Percentiles rank a stretch among this genome's conserved stretches.
phyloP scores from a whole-genome alignment of 2,113 vertebrate species.

The Caretta caretta region DNA sequence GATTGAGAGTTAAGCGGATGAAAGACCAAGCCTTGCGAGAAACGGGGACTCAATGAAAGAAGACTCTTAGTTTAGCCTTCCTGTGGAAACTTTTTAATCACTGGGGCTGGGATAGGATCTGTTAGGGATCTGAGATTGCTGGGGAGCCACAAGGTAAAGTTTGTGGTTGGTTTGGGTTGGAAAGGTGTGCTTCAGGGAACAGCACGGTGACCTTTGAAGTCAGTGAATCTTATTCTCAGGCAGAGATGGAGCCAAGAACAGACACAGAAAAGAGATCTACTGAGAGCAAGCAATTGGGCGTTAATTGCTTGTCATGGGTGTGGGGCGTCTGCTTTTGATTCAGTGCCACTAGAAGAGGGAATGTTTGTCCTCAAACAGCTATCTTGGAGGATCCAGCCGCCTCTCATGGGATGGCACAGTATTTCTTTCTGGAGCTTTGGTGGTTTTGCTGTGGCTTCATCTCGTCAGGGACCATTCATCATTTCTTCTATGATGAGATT shows the following conservation, averaged over 20 bases:
- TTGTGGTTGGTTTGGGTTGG: background rate
- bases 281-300: background rate
- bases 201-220: background rate
- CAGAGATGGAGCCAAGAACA: background rate
- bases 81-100: background rate
- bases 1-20: background rate
- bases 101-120: background rate
- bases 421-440: conserved; percentile 7
- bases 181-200: background rate
- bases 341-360: background rate
- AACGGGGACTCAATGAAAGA: background rate
- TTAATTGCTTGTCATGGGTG: background rate
- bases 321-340: background rate
- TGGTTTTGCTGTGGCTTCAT: conserved; percentile 11
- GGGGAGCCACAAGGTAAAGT: background rate
- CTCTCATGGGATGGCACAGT: background rate
- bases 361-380: background rate
- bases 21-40: too few relatives aligned
- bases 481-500: conserved; percentile 36
- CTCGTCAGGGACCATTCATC: conserved; percentile 15
- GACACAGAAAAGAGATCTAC: background rate
- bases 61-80: accelerated
- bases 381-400: background rate
- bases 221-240: background rate
- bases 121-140: background rate